Base-by-base conservation (phyloP, 2,888 invertebrate species). In the Ophion obscuratus region DNA sequence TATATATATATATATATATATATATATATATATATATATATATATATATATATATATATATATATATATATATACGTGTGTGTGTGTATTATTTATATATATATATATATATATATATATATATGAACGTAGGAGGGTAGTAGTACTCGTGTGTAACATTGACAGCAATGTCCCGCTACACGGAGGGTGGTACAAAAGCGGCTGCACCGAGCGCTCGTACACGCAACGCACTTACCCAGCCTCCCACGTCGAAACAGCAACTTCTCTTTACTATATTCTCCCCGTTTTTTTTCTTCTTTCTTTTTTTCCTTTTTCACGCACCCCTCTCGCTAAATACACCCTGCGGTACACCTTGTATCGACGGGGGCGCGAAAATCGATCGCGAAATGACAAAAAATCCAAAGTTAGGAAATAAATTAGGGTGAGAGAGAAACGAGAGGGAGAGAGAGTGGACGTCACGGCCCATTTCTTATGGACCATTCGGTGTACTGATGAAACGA, bases 141-240 rank as follows among this genome's bases (percentile, higher is more conserved):
- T 57, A 20, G 70, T 47, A 66, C 40, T 71, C 40, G 62, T 77
- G 59, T 81, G 67, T 44, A 68, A 66, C 47, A 62, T 31, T 75
- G 67, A 67, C 77, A 77, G 82, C 76, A 57, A 62, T 66, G 71
- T 77, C 71, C 57, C 78, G 66, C 64, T 80, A 85, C 83, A 79
- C 76, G 85, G 87, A 89, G 91, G 88, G 88, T 88, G 88, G 90
- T 92, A 89, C 90, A 92, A 91, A 40, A 40, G 40, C 40, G 89
- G 90, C 90, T 90, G 89, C 87, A 86, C 85, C 87, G 88, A 87
- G 75, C 84, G 87, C 40, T 40, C 57, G 70, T 79, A 78, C 77
- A 88, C 88, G 89, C 89, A 90, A 90, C 90, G 91, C 91, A 91
- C 91, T 92, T 91, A 91, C 89, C 90, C 91, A 87, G 88, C 88